Evolutionary conservation across 2,888 invertebrate genomes (phyloP), one percentile per base, ranked within the genome.

Genomic region (Zeuzera pyrina): DNA sequence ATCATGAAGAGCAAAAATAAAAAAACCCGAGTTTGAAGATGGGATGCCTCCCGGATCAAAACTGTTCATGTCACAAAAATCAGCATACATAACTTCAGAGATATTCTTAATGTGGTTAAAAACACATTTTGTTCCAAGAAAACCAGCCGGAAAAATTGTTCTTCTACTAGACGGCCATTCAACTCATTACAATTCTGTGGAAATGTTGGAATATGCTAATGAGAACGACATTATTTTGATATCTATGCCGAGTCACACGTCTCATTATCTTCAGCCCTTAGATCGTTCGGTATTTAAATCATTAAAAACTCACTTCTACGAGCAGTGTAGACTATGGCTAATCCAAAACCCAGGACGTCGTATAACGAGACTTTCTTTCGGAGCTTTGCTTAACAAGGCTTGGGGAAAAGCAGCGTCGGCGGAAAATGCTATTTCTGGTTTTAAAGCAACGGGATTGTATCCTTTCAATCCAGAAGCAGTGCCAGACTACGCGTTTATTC

Each of bases 21-120:
- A 29, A 27, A 29, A 29, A 2, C 29, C 19, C 12, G 29, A 29
- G 16, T 29, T 29, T 29, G 29, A 29, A 29, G 29, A 29, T 29
- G 29, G 29, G 19, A 29, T 29, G 29, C 29, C 29, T n/a, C 12
- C 19, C n/a, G 29, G 29, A 19, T 15, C 19, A 19, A 29, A 29
- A 15, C 12, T 29, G 29, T 29, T 29, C 19, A 29, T 29, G 29
- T 29, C 29, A 19, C 29, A 45, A 35, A 36, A 48, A 15, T 22
- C 54, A n/a, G 43, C 45, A n/a, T 53, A 43, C 32, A 38, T 49
- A 7, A 53, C 39, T 29, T 38, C 34, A 34, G 10, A 29, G 29
- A 30, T 8, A 38, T 51, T 4, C 38, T 57, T 2, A 56, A 53
- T 38, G 41, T 25, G 1, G 50, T 49, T 3, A 58, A 49, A 30